Base-by-base conservation (phyloP, 2,113 vertebrate genomes). In the Megalops atlanticus region DNA sequence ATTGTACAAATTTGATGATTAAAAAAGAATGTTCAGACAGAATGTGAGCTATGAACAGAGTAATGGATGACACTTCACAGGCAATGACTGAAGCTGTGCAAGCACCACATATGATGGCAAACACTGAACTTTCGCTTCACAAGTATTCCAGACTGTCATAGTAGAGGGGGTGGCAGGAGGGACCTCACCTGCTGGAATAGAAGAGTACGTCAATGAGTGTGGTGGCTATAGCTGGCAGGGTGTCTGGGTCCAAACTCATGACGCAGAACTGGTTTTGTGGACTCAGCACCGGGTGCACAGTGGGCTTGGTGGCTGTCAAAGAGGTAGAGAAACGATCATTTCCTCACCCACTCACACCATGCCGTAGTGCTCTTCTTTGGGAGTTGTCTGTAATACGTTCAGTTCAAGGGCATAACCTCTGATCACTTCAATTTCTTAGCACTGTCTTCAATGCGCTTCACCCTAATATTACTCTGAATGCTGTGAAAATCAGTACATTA, bases 161-260 rank as follows among this genome's bases (percentile, higher is more conserved):
- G n/a, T n/a, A 74, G 74, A 21, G 12, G 27, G 7, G n/a, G 27
- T 0, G 39, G 36, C 21, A 16, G 15, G 40, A 4, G 1, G 14
- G 3, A 21, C 7, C 91, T 89, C 80, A 98, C 98, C 95, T 92
- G 91, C 90, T 94, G 0, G 98, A 97, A 80, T 98, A 99, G 92
- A 99, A 99, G 78, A 99, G 95, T 78, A 97, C 97, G 0, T 99
- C 98, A 0, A 99, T 96, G 84, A 99, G 97, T 0, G 94, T 96
- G 74, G 96, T 99, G 86, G 98, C 96, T 0, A 99, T 96, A 82
- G 97, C 95, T 0, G 98, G 98, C 87, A 99, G 92, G 0, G 96
- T 98, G 89, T 98, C 97, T 0, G 97, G 97, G 86, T 98, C 97
- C 93, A 99, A 88, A 0, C 96, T 97, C 90, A 99, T 95, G 84